Percentiles rank a stretch among this genome's conserved stretches.
phyloP scores from a whole-genome alignment of 2,888 invertebrate genomes.

The Pheosia tremula region DNA sequence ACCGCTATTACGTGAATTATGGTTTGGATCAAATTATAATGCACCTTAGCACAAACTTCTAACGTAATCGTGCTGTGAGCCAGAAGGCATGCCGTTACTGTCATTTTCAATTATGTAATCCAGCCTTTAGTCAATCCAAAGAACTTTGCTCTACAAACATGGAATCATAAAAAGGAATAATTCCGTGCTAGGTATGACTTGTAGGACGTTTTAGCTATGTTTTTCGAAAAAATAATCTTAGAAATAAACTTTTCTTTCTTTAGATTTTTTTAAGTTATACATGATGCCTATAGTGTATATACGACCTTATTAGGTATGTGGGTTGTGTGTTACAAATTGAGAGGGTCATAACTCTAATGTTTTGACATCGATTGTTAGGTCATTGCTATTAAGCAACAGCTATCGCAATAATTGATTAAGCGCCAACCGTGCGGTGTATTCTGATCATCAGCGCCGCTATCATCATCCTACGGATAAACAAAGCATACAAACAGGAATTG shows the following conservation, averaged over 20 bases:
- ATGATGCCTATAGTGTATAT: too few relatives aligned
- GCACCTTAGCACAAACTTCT: too few relatives aligned
- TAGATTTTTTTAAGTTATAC: too few relatives aligned
- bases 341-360: slow-evolving; percentile 18
- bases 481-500: neutral
- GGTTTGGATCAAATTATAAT: too few relatives aligned
- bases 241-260: too few relatives aligned
- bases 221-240: too few relatives aligned
- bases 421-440: slow-evolving; percentile 7
- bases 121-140: neutral
- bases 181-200: too few relatives aligned
- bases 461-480: neutral
- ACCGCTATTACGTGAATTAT: too few relatives aligned
- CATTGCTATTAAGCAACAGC: slow-evolving; percentile 19
- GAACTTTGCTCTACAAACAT: neutral
- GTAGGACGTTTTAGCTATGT: too few relatives aligned
- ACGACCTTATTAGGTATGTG: slow-evolving; percentile 1
- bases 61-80: too few relatives aligned
- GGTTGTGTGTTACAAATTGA: slow-evolving; percentile 25
- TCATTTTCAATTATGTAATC: too few relatives aligned
- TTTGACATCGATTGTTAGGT: slow-evolving; percentile 20
- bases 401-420: slow-evolving; percentile 12
- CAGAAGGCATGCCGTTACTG: too few relatives aligned
- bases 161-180: neutral
- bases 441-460: neutral